Percentiles rank a stretch among this genome's conserved stretches.
These are phyloP conservation scores for Epinephelus moara DNA, from an alignment of 2,113 vertebrate genomes.

Conservation along the genomic window DNA sequence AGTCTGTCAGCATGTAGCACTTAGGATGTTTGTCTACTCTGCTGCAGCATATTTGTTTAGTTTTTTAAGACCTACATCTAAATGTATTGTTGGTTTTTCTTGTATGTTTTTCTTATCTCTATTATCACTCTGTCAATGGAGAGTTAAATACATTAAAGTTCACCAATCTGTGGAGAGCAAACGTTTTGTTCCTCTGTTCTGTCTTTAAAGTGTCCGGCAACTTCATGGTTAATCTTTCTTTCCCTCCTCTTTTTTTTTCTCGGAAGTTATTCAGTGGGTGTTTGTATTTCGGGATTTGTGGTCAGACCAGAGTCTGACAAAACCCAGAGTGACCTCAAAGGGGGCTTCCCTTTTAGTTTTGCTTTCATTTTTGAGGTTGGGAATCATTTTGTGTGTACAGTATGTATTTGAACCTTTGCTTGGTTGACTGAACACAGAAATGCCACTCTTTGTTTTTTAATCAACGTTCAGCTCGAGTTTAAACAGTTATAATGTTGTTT, in stretches of 20 bases:
- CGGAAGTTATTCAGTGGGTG: not conserved
- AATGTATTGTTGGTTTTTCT: not conserved
- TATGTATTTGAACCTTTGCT: not conserved
- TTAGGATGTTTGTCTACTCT: too few species aligned
- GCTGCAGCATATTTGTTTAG: not conserved
- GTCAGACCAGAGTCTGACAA: constrained; percentile 20
- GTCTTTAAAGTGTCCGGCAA: not conserved
- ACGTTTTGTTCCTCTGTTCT: not conserved
- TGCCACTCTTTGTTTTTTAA: constrained; percentile 16
- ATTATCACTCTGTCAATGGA: not conserved
- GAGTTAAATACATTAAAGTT: not conserved
- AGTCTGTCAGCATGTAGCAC: not conserved
- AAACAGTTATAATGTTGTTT: constrained; percentile 9
- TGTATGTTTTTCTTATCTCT: not conserved
- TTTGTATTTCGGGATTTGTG: constrained; percentile 35
- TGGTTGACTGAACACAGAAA: constrained; percentile 13
- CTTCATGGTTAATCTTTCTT: constrained; percentile 1
- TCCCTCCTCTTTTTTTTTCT: not conserved
- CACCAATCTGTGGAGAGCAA: not conserved
- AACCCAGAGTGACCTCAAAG: constrained; percentile 23
- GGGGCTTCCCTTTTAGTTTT: constrained; percentile 27
- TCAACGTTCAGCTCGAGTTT: constrained; percentile 13
- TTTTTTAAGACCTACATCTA: not conserved
- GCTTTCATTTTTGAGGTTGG: constrained; percentile 23
- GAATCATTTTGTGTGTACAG: constrained; percentile 13